phyloP scores from a whole-genome alignment of 2,888 invertebrate genomes.

The Laspeyria flexula region DNA sequence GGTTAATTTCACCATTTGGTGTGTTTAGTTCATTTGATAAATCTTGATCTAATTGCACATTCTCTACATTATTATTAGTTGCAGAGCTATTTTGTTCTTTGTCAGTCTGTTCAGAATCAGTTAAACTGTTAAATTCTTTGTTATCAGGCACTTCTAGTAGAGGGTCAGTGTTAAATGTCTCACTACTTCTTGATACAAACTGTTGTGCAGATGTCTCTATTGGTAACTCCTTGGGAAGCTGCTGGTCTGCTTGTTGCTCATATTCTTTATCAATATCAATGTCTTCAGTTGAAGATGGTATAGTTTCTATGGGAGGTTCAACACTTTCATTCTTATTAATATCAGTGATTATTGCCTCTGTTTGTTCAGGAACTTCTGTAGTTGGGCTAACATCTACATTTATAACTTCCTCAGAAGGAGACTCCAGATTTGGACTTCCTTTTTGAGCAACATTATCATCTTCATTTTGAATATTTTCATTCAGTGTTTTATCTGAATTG shows the following conservation, averaged over 20 bases:
- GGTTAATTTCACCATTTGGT: conserved; percentile 33
- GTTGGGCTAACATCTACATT: background rate
- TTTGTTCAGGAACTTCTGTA: background rate
- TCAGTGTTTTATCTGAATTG: conserved; percentile 27
- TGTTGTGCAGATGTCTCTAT: conserved; percentile 32
- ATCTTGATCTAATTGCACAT: conserved; percentile 40
- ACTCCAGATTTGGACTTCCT: conserved; percentile 9
- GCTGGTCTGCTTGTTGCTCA: conserved; percentile 12
- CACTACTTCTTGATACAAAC: conserved; percentile 37
- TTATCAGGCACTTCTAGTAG: conserved; percentile 51
- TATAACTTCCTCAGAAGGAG: conserved; percentile 7
- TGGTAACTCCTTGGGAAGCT: conserved; percentile 13
- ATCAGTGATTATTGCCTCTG: conserved; percentile 2
- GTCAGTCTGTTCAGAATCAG: conserved; percentile 44
- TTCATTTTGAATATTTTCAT: conserved; percentile 24
- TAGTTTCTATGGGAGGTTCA: conserved; percentile 9
- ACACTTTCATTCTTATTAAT: conserved; percentile 5
- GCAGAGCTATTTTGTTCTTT: conserved; percentile 57
- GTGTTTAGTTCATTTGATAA: conserved; percentile 34
- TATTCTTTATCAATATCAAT: background rate
- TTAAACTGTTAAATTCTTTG: conserved; percentile 42
- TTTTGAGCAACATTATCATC: conserved; percentile 6
- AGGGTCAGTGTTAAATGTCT: conserved; percentile 33
- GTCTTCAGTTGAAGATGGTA: background rate
- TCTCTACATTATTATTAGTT: conserved; percentile 29